Evolutionary conservation across 2,113 vertebrate genomes (phyloP).

Genomic region (Synchiropus splendidus): DNA sequence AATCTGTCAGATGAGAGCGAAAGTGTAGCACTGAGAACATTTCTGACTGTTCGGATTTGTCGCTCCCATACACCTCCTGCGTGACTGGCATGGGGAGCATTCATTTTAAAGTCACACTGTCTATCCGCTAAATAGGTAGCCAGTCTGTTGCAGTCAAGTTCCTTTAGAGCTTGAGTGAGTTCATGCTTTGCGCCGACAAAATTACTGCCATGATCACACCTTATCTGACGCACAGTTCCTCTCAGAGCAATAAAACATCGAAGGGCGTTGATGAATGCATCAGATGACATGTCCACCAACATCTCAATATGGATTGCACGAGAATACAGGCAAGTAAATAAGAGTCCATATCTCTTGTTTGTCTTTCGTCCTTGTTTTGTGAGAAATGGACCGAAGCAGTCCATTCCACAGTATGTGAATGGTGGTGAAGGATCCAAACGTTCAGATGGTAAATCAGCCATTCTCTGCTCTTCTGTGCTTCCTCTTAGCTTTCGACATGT

Average conservation of each 20-base stretch:
- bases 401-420: constrained; percentile 12
- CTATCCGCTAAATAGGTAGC: not conserved
- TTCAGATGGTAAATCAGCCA: constrained; percentile 2
- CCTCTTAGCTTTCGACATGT: not conserved
- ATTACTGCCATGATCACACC: constrained; percentile 22
- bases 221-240: constrained; percentile 7
- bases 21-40: not conserved
- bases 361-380: constrained; percentile 8
- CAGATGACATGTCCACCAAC: constrained; percentile 12
- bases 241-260: constrained; percentile 10
- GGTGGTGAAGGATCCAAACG: not conserved
- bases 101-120: constrained; percentile 11
- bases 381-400: constrained; percentile 16
- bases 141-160: not conserved
- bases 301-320: constrained; percentile 17
- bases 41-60: constrained; percentile 4
- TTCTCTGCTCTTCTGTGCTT: not conserved
- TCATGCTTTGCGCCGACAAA: constrained; percentile 20
- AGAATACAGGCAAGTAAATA: constrained; percentile 12
- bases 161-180: constrained; percentile 4
- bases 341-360: constrained; percentile 9
- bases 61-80: constrained; percentile 16
- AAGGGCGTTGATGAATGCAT: constrained; percentile 17
- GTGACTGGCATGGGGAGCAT: constrained; percentile 13
- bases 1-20: too few species aligned